These are phyloP conservation scores for Balanococcus diminutus DNA, from an alignment of 2,888 invertebrate genomes.

Conservation along the genomic window DNA sequence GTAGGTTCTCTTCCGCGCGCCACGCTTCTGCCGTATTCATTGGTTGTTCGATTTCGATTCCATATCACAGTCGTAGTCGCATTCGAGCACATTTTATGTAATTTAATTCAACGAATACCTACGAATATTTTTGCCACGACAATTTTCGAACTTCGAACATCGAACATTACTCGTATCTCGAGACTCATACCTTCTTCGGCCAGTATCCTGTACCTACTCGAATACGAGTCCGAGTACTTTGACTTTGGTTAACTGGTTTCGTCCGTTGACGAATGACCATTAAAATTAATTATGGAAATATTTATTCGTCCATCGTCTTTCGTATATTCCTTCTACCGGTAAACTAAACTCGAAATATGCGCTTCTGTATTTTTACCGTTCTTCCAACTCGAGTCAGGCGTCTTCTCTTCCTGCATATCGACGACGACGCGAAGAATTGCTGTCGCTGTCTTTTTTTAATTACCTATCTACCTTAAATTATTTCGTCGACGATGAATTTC, in stretches of 20 bases:
- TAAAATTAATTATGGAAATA: neutral
- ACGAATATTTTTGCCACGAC: neutral
- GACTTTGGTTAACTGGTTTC: neutral
- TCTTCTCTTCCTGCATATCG: neutral
- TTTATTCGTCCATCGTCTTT: neutral
- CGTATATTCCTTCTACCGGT: neutral
- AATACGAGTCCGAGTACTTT: neutral
- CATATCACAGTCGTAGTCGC: neutral
- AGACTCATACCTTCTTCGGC: no score
- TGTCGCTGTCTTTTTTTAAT: neutral
- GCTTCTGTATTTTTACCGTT: neutral
- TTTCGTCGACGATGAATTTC: neutral
- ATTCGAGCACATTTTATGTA: neutral
- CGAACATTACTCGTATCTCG: no score
- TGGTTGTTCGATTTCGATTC: neutral
- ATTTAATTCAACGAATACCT: neutral
- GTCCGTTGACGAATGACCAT: neutral
- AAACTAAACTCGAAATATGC: neutral
- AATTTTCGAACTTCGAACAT: no score
- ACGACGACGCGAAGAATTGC: neutral
- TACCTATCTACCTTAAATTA: no score
- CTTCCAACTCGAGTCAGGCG: neutral
- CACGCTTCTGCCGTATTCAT: neutral
- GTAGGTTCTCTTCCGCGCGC: neutral
- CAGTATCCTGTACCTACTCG: no score